Base-by-base conservation (phyloP, 2,888 invertebrate species). In the Caenorhabditis uteleia region DNA sequence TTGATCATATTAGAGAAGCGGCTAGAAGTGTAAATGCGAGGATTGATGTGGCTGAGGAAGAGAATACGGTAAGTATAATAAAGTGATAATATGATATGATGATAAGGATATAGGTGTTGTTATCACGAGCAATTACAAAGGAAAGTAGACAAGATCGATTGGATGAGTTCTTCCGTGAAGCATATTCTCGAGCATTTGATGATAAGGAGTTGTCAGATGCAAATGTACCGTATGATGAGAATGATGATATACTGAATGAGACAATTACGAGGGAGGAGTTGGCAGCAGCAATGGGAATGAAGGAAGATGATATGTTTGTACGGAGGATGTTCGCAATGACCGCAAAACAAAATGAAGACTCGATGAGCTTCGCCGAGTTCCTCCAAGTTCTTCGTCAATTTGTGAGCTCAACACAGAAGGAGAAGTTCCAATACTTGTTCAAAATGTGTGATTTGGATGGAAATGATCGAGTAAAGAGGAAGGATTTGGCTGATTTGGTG, bases 311-410 rank as follows among this genome's bases (percentile, higher is more conserved):
- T 21, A 90, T 95, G 50, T 95, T 95, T 83, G 94, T 95, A 0
- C 90, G 91, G 79, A 92, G 93, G 85, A 95, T 95, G 95, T 95
- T 95, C 84, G 93, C 94, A 78, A 93, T 94, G 78, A 93, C 94
- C 0, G 94, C 95, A 84, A 93, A 65, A 21, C 58, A 62, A 6
- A 40, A 58, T 23, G 50, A 53, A 84, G 93, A 94, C 2, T 87
- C 92, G 62, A 94, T 95, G 75, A 93, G 92, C 4, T 95, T 95
- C 84, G 85, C 85, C 62, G 95, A 95, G 85, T 95, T 95, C 84
- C 86, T 95, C 47, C 93, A 94, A 82, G 94, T 94, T 16, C 48
- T 81, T n/a, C 58, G 70, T 34, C 59, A 74, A 31, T 82, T 81
- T 48, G 68, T 70, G 0, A 68, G 70, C 31, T 75, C 74, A 59